These are phyloP conservation scores for Melinaea marsaeus DNA, from an alignment of 2,888 invertebrate species.

Conservation along the genomic window DNA sequence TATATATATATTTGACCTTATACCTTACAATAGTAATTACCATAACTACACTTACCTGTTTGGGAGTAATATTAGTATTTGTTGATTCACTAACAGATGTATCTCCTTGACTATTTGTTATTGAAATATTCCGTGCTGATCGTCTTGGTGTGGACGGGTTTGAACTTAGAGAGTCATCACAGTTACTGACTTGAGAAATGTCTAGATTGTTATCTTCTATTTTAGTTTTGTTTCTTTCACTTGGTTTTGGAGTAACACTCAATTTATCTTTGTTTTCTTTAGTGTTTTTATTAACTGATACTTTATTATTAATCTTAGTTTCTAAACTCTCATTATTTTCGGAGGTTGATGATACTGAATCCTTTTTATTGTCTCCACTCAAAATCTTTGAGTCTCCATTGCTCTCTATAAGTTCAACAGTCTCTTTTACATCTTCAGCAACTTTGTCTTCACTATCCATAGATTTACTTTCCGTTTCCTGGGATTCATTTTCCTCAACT, in stretches of 20 bases:
- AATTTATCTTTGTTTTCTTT: slow-evolving; percentile 22
- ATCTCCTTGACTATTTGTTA: slow-evolving; percentile 47
- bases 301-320: slow-evolving; percentile 16
- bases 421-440: slow-evolving; percentile 24
- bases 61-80: slow-evolving; percentile 59
- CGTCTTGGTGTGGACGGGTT: slow-evolving; percentile 52
- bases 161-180: slow-evolving; percentile 48
- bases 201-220: slow-evolving; percentile 45
- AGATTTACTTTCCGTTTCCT: slow-evolving; percentile 7
- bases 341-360: slow-evolving; percentile 27
- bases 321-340: slow-evolving; percentile 4
- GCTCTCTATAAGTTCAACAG: slow-evolving; percentile 9
- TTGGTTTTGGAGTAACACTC: slow-evolving; percentile 50
- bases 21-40: not conserved
- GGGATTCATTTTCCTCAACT: slow-evolving; percentile 21
- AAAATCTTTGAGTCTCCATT: slow-evolving; percentile 1
- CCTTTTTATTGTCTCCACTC: slow-evolving; percentile 29
- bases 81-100: slow-evolving; percentile 52
- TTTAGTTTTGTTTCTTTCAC: slow-evolving; percentile 45
- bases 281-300: slow-evolving; percentile 19
- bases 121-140: slow-evolving; percentile 46
- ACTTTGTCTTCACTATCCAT: slow-evolving; percentile 12
- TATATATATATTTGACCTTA: too few species aligned
- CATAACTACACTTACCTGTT: slow-evolving; percentile 49
- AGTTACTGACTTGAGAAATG: slow-evolving; percentile 40